Base-by-base conservation (phyloP, 2,888 invertebrate species). In the Tigriopus californicus region DNA sequence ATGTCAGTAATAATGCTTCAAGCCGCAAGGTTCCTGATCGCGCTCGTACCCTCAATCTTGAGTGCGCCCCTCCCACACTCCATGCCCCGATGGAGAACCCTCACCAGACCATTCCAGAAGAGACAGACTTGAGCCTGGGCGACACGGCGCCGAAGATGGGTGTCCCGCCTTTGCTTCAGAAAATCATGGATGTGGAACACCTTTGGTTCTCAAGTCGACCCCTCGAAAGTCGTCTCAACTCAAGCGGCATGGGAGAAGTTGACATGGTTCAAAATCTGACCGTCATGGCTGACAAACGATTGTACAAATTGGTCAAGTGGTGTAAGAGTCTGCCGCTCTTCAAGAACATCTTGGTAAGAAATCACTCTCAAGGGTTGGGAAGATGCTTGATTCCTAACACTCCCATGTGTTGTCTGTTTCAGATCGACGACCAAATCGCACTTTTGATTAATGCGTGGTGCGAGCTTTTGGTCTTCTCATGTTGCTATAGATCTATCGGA, bases 231-330 rank as follows among this genome's bases (percentile, higher is more conserved):
- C 24, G 22, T 24, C n/a, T 24, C 10, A 54, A 15, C 40, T 22
- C 12, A 33, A 24, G n/a, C 47, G 51, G 25, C 15, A 18, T 15
- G 44, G 18, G 44, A n/a, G 33, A 33, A 33, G 33, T 33, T 33
- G 33, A 33, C 33, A 44, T 44, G 33, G 59, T 41, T 22, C 42
- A 52, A 53, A 72, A 80, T 81, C 40, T 49, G 49, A 24, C 58
- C 76, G 86, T 87, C 70, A 90, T 91, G 62, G 94, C 94, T 51
- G 95, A 95, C 72, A 88, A 92, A 71, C 77, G 94, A 53, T 79
- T 95, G 18, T 95, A 94, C 71, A 91, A 94, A 76, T 91, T 95
- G 66, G 95, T 95, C 63, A 91, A 94, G 70, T 95, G 95, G 95
- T 94, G 94, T 75, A 89, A 95, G 72, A 92, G 91, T 71, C 74